Evolutionary conservation across 2,888 invertebrate genomes (phyloP), one percentile per base, ranked within the genome.

Genomic region (Poecilobothrus nobilitatus): DNA sequence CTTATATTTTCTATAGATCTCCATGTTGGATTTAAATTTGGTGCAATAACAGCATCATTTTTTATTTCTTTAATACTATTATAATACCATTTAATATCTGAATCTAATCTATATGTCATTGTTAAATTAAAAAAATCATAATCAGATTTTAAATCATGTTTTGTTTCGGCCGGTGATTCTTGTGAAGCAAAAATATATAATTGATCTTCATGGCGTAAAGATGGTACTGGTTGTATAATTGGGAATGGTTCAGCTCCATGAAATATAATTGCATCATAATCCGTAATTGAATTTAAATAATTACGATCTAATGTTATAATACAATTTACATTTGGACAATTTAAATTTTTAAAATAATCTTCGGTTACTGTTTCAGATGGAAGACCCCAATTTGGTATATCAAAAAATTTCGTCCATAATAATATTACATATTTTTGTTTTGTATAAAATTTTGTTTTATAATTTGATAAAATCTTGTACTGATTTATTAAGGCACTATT

Each of bases 41-140:
- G 82, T 20, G 80, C 77, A 2, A 82, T 74, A 2, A 74, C 73
- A 4, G 72, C 69, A 0, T 74, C 78, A 2, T 72, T 75, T 61
- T 73, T 68, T 0, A 69, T 71, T 33, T 83, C 81, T 41, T 73
- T 62, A 10, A 84, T 69, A 10, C 73, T 71, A 5, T 75, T 78
- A 71, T 85, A 85, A 1, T 83, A 74, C 83, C 83, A 83, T 0
- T 78, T 63, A 20, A 85, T 75, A 72, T 85, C 85, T 69, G 85
- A 85, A 72, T 83, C 84, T 70, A 83, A 72, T 70, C 85, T 80
- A 74, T 86, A 86, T 0, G 84, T 85, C 84, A 86, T 85, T 1
- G 86, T 86, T 71, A 83, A 76, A 74, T 87, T 87, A 73, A 84
- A 88, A 69, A 86, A 85, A 44, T 78, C 73, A 9, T 76, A 73